Evolutionary conservation across 2,888 invertebrate genomes (phyloP), one percentile per base, ranked within the genome.

Genomic region (Agrochola circellaris): DNA sequence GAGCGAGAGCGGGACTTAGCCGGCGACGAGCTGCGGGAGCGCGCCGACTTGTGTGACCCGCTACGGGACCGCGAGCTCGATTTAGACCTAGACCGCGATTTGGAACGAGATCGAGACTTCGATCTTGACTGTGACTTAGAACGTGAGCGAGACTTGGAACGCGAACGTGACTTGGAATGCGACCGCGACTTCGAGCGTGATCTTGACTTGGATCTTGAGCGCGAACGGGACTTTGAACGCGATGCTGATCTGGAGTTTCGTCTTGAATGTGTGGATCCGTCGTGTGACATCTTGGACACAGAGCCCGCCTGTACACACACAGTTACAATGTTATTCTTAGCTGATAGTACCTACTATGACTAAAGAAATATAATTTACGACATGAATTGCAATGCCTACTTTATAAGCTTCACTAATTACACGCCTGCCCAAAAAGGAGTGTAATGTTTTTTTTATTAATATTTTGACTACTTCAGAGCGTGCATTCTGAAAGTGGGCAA

Each of bases 251-350:
- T 90, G 13, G 95, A 94, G 2, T 83, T 87, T 87, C 87, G 85
- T n/a, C 83, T 86, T 60, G 90, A 90, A 17, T 82, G 90, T 4
- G 84, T 84, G 0, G 95, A 94, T 4, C 95, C 94, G 34, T 93
- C 94, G 68, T 91, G 93, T 0, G 95, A 95, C 95, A 94, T 95
- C 87, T 93, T 94, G 4, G 94, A 91, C 7, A 90, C 92, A 0
- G 95, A 95, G 51, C 92, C 95, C 75, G 88, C 93, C 95, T 95
- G 90, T 30, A 45, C 26, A 72, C 51, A 72, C 7, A 48, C 26
- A 65, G 5, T 20, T 26, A 58, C n/a, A 69, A 42, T 26, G 15
- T 71, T 42, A 60, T 17, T 58, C 17, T 62, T 23, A 23, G 75
- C 26, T 26, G 15, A n/a, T 30, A 56, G n/a, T 30, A 42, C 30